Evolutionary conservation across 2,888 invertebrate genomes (phyloP).

Genomic region (Drosophila formosana): DNA sequence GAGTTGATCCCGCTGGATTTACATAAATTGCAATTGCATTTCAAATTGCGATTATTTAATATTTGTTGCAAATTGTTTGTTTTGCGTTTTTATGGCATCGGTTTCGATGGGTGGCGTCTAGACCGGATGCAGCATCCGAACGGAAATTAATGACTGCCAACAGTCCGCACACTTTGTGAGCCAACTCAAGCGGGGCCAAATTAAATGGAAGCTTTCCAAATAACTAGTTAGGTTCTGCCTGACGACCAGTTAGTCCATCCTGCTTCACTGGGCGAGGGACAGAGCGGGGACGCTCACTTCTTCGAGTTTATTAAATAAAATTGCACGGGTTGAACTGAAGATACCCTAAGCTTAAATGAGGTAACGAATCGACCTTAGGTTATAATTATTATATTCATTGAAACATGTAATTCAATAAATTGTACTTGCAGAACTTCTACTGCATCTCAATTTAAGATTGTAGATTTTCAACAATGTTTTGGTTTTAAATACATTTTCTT

Average conservation of each 20-base stretch:
- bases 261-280: background rate
- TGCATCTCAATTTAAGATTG: too few species aligned
- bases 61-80: slow-evolving; percentile 13
- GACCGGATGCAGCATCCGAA: slow-evolving; percentile 45
- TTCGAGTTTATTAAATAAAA: background rate
- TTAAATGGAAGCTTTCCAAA: slow-evolving; percentile 8
- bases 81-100: slow-evolving; percentile 21
- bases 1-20: slow-evolving; percentile 3
- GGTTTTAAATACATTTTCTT: too few species aligned
- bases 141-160: slow-evolving; percentile 49
- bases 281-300: background rate
- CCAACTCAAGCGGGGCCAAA: slow-evolving; percentile 9
- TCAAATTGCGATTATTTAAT: slow-evolving; percentile 8
- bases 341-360: background rate
- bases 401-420: too few species aligned
- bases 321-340: background rate
- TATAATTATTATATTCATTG: too few species aligned
- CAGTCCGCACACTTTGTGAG: slow-evolving; percentile 6
- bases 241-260: background rate
- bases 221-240: background rate
- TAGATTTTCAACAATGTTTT: too few species aligned
- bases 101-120: slow-evolving; percentile 35
- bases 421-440: too few species aligned
- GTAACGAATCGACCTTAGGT: too few species aligned
- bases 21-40: slow-evolving; percentile 18